Percentiles rank a stretch among this genome's conserved stretches.
Evolutionary conservation across 1,140 invertebrate species (phyloP).

Genomic region (Caerostris extrusa): DNA sequence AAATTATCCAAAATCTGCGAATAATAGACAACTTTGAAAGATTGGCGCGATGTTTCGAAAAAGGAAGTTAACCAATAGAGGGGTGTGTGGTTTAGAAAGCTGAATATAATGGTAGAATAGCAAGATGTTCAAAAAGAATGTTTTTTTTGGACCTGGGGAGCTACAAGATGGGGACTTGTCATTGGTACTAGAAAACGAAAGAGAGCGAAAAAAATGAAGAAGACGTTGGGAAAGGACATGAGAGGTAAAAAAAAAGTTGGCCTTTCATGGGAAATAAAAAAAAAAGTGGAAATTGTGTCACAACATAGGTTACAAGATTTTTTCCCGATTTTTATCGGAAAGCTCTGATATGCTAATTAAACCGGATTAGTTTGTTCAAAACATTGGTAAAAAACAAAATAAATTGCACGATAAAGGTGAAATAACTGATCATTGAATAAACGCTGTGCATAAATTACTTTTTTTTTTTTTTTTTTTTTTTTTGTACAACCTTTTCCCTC

Average conservation of each 20-base stretch:
- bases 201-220: neutral
- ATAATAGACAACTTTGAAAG: neutral
- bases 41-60: neutral
- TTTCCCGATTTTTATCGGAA: neutral
- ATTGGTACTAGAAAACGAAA: conserved; percentile 15
- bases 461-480: too few relatives aligned
- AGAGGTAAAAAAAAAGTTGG: neutral
- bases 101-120: neutral
- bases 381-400: too few relatives aligned
- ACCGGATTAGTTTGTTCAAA: neutral
- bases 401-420: too few relatives aligned
- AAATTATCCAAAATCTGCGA: conserved; percentile 22
- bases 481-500: too few relatives aligned
- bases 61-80: neutral
- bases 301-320: neutral
- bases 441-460: too few relatives aligned
- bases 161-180: neutral
- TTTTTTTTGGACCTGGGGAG: neutral
- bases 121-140: neutral
- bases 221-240: neutral
- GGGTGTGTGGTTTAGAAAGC: neutral
- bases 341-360: neutral
- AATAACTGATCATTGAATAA: too few relatives aligned
- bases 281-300: neutral
- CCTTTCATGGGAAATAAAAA: neutral